Evolutionary conservation across 2,113 vertebrate genomes (phyloP).

Genomic region (Dascyllus trimaculatus): DNA sequence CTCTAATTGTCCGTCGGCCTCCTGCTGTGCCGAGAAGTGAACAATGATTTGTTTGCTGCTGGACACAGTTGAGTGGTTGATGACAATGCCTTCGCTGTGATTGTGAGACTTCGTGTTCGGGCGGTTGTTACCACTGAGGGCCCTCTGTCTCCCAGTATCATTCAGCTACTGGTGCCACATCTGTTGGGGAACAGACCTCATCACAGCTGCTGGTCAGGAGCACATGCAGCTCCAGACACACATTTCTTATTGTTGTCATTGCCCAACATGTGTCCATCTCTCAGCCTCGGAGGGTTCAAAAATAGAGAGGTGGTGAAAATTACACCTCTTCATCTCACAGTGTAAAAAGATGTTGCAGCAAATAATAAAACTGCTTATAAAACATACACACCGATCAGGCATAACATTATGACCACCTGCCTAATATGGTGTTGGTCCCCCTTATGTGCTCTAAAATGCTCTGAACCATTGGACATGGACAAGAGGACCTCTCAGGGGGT

Average conservation of each 20-base stretch:
- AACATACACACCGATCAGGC: too few relatives aligned
- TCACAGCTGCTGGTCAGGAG: slow-evolving; percentile 67
- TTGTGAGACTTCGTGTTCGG: slow-evolving; percentile 44
- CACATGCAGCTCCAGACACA: slow-evolving; percentile 9
- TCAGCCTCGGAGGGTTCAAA: slow-evolving; percentile 11
- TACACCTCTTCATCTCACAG: neutral
- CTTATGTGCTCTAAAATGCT: too few relatives aligned
- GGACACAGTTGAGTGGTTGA: slow-evolving; percentile 62
- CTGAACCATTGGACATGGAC: too few relatives aligned
- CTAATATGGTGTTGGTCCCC: too few relatives aligned
- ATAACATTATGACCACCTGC: too few relatives aligned
- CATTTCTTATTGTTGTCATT: slow-evolving; percentile 28
- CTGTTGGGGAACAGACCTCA: slow-evolving; percentile 63
- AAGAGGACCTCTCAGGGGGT: too few relatives aligned
- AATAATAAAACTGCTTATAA: neutral
- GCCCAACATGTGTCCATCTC: slow-evolving; percentile 11
- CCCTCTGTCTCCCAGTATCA: slow-evolving; percentile 80
- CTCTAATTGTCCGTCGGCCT: slow-evolving; percentile 5
- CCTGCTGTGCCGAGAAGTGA: slow-evolving; percentile 32
- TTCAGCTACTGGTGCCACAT: slow-evolving; percentile 76
- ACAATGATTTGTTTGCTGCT: slow-evolving; percentile 74
- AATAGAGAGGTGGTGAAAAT: slow-evolving; percentile 6
- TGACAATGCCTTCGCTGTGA: slow-evolving; percentile 74
- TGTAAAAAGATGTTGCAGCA: neutral
- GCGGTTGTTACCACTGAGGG: slow-evolving; percentile 54